A percentile compares a stretch with the other conserved stretches of the same genome.
Evolutionary conservation across 2,113 vertebrate species (phyloP).

Genomic region (Takifugu flavidus): DNA sequence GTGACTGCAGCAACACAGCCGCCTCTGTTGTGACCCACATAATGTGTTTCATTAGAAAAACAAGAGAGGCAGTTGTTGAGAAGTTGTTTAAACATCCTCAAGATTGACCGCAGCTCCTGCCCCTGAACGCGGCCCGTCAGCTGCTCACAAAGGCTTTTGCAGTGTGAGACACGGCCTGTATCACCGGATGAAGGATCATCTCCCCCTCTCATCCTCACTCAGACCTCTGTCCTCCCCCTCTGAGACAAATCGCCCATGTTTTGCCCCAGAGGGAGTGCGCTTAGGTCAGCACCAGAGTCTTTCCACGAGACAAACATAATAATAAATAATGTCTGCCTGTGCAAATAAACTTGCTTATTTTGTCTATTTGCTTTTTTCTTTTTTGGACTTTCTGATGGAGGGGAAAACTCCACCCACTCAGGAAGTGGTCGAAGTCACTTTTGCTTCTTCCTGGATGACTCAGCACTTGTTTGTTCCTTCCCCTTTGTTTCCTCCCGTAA

Average conservation of each 20-base stretch:
- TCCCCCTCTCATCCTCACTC: conserved; percentile 28
- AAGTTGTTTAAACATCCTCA: conserved; percentile 15
- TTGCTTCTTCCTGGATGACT: conserved; percentile 41
- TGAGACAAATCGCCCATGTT: conserved; percentile 7
- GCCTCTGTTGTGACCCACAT: conserved; percentile 43
- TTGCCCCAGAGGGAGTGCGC: conserved; percentile 7
- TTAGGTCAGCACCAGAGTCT: conserved; percentile 16
- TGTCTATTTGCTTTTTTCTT: conserved; percentile 10
- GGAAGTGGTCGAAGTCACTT: conserved; percentile 19
- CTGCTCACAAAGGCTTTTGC: conserved; percentile 28
- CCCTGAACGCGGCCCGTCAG: conserved; percentile 24
- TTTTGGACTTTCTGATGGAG: conserved; percentile 5
- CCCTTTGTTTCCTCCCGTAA: conserved; percentile 10
- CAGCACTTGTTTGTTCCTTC: conserved; percentile 41
- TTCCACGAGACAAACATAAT: conserved; percentile 7
- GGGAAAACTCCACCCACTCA: too few relatives aligned
- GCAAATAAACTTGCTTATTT: conserved; percentile 26
- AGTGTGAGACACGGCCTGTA: conserved; percentile 22
- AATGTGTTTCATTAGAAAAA: conserved; percentile 25
- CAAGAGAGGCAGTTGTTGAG: conserved; percentile 7
- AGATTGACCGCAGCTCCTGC: conserved; percentile 6
- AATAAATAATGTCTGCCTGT: conserved; percentile 2
- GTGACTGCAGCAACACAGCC: conserved; percentile 10
- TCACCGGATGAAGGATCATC: conserved; percentile 39
- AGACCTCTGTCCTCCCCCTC: conserved; percentile 4